Evolutionary conservation across 1,140 invertebrate species (phyloP).

Genomic region (Venustaconcha ellipsiformis): DNA sequence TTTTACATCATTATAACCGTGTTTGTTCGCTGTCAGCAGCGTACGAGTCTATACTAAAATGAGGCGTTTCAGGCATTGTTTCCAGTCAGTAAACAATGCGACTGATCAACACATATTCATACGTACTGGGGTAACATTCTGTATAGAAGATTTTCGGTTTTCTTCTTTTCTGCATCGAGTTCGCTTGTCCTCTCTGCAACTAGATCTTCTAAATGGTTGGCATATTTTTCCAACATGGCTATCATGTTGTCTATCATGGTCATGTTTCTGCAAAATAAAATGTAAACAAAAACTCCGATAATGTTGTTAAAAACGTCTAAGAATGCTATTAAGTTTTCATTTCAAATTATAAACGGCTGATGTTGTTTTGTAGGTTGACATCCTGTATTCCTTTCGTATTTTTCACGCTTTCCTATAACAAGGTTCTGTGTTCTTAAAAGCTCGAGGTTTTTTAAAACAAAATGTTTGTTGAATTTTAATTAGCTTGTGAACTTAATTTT

Average conservation of each 20-base stretch:
- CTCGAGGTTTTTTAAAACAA: too few relatives aligned
- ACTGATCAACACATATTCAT: background rate
- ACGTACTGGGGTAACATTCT: slow-evolving; percentile 78
- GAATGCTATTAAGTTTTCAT: too few relatives aligned
- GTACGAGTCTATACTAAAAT: background rate
- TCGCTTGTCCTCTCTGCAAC: slow-evolving; percentile 91
- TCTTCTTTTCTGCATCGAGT: slow-evolving; percentile 91
- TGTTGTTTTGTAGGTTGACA: too few relatives aligned
- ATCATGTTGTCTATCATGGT: slow-evolving; percentile 97
- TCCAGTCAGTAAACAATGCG: background rate
- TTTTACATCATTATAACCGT: background rate
- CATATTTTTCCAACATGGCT: slow-evolving; percentile 94
- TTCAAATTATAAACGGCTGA: too few relatives aligned
- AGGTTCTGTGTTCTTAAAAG: too few relatives aligned
- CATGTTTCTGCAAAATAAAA: slow-evolving; percentile 79
- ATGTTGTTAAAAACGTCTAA: too few relatives aligned
- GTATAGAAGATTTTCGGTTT: slow-evolving; percentile 92
- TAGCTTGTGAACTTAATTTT: too few relatives aligned
- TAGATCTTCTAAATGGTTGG: slow-evolving; percentile 91
- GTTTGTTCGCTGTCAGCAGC: background rate
- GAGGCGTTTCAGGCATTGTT: background rate
- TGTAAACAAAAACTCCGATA: too few relatives aligned
- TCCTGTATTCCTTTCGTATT: too few relatives aligned
- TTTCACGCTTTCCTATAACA: too few relatives aligned
- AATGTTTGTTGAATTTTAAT: too few relatives aligned